Conservation (phyloP, 2,888 invertebrate species). For the Acanthosepion esculentum region DNA sequence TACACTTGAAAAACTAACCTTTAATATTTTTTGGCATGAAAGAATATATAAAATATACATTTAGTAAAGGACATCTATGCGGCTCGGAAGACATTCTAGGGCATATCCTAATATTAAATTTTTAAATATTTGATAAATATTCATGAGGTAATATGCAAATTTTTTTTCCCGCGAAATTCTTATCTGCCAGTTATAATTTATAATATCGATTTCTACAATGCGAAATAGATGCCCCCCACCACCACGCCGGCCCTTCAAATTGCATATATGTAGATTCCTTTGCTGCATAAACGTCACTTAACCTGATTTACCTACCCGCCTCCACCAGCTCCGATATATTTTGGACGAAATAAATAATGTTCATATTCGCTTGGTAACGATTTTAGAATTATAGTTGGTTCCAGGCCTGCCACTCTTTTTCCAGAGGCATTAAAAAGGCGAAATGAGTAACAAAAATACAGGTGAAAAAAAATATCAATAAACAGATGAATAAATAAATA, state of each 20-base stretch:
- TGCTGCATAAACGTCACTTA: not conserved
- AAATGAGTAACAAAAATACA: no score
- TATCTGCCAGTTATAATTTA: not conserved
- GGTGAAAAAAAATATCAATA: no score
- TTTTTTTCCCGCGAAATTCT: not conserved
- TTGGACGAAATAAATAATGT: not conserved
- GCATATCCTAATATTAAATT: not conserved
- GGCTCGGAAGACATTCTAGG: not conserved
- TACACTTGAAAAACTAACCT: no score
- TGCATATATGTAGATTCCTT: not conserved
- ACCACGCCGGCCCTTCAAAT: not conserved
- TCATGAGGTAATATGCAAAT: not conserved
- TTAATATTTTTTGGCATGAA: not conserved
- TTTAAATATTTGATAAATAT: conserved; percentile 9
- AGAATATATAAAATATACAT: not conserved
- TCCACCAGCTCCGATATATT: not conserved
- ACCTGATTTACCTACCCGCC: no score
- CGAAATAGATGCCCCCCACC: not conserved
- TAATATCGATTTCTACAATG: not conserved
- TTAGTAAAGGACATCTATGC: not conserved
- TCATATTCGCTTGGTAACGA: not conserved
- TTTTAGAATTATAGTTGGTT: not conserved
- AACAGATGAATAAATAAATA: no score
- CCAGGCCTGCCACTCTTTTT: no score
- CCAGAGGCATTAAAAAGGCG: no score